phyloP scores from a whole-genome alignment of 2,888 invertebrate genomes.

The Sesia bembeciformis region DNA sequence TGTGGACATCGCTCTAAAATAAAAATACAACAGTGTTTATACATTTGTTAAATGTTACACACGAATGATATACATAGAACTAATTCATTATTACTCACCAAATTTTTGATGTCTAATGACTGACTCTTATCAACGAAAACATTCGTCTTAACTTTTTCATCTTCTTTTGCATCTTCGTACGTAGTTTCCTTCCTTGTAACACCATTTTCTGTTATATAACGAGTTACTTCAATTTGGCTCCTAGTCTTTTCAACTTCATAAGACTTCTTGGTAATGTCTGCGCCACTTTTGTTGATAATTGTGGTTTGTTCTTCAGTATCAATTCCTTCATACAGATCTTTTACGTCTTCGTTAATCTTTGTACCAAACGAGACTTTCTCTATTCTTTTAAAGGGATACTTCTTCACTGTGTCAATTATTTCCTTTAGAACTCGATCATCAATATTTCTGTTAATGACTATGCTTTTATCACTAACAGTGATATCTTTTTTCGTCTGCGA shows the following conservation, averaged over 20 bases:
- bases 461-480: conserved; percentile 61
- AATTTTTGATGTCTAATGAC: conserved; percentile 64
- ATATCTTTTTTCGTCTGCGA: conserved; percentile 59
- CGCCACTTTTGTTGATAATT: conserved; percentile 42
- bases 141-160: conserved; percentile 65
- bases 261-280: conserved; percentile 55
- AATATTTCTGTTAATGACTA: conserved; percentile 62
- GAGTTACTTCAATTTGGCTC: conserved; percentile 67
- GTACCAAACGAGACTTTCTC: conserved; percentile 71
- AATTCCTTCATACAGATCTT: conserved; percentile 65
- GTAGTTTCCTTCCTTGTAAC: conserved; percentile 63
- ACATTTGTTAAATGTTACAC: not conserved
- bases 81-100: conserved; percentile 42
- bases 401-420: conserved; percentile 65
- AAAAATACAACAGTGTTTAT: not conserved
- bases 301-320: conserved; percentile 53
- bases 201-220: conserved; percentile 65
- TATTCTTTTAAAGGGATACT: conserved; percentile 66
- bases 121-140: conserved; percentile 69
- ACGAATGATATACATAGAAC: not conserved
- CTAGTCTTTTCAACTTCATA: conserved; percentile 63
- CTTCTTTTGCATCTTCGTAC: conserved; percentile 67
- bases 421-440: conserved; percentile 61
- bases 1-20: conserved; percentile 62
- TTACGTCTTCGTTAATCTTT: conserved; percentile 75